phyloP scores from a whole-genome alignment of 1,140 invertebrate species.

The Marisa cornuarietis region DNA sequence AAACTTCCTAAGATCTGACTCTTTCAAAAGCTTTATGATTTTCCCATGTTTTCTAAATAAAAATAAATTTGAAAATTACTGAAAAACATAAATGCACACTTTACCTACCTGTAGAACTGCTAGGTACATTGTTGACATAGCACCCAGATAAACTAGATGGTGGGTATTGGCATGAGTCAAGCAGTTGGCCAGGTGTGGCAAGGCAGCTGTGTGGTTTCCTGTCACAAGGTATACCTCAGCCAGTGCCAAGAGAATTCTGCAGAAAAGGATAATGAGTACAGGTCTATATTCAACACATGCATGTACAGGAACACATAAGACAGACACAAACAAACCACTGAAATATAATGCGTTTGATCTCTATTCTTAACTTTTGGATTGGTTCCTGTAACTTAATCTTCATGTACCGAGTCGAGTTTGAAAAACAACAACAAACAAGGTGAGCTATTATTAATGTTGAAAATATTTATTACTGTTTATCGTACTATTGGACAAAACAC shows the following conservation, averaged over 20 bases:
- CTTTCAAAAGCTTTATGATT: no score
- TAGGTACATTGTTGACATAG: conserved; percentile 80
- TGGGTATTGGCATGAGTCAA: conserved; percentile 76
- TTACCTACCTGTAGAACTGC: conserved; percentile 74
- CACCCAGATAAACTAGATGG: conserved; percentile 79
- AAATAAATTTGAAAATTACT: background rate
- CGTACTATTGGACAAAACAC: no score
- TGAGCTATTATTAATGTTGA: no score
- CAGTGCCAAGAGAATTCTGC: conserved; percentile 73
- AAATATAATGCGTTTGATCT: no score
- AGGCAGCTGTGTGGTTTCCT: conserved; percentile 69
- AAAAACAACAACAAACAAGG: no score
- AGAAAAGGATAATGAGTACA: background rate
- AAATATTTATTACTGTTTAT: no score
- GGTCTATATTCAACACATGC: background rate
- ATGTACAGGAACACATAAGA: background rate
- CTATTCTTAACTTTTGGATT: no score
- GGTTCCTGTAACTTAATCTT: no score
- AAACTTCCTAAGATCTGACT: background rate
- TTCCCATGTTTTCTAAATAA: background rate
- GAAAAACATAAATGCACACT: background rate
- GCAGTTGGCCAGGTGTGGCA: conserved; percentile 76
- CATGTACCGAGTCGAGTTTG: no score
- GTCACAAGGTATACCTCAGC: conserved; percentile 76
- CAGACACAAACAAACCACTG: no score